Percentiles rank a stretch among this genome's conserved stretches.
These are phyloP conservation scores for Brachionus sp. DNA, from an alignment of 1,140 invertebrate genomes.

Conservation along the genomic window DNA sequence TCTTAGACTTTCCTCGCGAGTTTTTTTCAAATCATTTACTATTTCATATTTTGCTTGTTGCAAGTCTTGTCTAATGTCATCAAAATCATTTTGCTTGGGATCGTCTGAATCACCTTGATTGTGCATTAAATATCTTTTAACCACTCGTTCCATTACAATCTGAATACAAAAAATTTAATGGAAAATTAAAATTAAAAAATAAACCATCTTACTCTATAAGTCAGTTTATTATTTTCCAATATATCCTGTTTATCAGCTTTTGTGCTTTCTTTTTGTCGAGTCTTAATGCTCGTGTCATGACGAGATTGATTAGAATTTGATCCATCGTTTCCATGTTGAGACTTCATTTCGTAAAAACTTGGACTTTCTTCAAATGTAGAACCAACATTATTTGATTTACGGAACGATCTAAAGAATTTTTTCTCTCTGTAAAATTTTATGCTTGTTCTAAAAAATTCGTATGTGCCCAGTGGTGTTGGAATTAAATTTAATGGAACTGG, in stretches of 20 bases:
- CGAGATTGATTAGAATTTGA: background rate
- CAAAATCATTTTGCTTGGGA: constrained; percentile 40
- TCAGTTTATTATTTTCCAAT: constrained; percentile 2
- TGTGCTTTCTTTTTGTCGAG: background rate
- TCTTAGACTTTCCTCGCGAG: background rate
- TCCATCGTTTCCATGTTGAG: background rate
- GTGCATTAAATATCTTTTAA: constrained; percentile 44
- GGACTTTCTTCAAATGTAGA: background rate
- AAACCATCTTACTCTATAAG: background rate
- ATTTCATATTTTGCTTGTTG: constrained; percentile 21
- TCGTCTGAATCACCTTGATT: constrained; percentile 46
- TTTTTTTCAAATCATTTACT: constrained; percentile 31
- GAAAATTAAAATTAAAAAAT: background rate
- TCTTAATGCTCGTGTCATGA: background rate
- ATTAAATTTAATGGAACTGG: constrained; percentile 83
- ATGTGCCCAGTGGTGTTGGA: constrained; percentile 67
- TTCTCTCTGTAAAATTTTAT: background rate
- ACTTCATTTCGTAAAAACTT: constrained; percentile 35
- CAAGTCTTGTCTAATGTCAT: constrained; percentile 35
- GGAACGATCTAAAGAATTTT: background rate
- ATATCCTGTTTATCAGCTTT: background rate
- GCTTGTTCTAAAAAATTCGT: background rate
- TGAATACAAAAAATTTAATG: background rate
- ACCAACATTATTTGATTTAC: background rate
- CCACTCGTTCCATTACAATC: constrained; percentile 42